Conservation (phyloP, 2,113 vertebrate genomes). For the Gallinago media region DNA sequence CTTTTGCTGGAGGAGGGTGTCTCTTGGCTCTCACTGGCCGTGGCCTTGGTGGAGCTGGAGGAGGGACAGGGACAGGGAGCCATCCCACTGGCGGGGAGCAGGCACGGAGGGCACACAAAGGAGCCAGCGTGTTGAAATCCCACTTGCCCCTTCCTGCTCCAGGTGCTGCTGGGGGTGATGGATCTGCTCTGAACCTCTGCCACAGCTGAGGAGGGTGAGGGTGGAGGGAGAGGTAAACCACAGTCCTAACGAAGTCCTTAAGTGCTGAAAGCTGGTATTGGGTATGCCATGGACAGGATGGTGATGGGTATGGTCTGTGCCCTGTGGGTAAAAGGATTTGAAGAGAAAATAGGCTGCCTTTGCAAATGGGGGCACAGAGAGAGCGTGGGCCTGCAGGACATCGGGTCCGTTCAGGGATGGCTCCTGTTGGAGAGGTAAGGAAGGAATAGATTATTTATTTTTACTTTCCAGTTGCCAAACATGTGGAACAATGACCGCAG, state of each 20-base stretch:
- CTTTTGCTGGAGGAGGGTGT: constrained; percentile 51
- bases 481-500: neutral
- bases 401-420: neutral
- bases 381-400: neutral
- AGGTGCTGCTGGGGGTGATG: constrained; percentile 72
- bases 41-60: constrained; percentile 36
- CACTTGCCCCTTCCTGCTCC: constrained; percentile 38
- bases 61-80: neutral
- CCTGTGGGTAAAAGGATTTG: neutral
- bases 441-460: neutral
- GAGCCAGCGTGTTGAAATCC: constrained; percentile 3
- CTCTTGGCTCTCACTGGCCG: neutral
- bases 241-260: constrained; percentile 43
- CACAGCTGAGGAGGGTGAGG: neutral
- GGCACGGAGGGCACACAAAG: neutral
- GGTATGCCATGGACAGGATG: neutral
- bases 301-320: neutral
- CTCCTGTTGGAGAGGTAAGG: neutral
- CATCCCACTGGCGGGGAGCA: neutral
- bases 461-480: neutral
- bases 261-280: neutral
- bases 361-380: neutral
- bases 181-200: constrained; percentile 58
- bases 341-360: neutral
- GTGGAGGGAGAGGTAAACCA: neutral